Base-by-base conservation (phyloP, 2,797 vertebrate genomes). In the Mionectes olivaceus region DNA sequence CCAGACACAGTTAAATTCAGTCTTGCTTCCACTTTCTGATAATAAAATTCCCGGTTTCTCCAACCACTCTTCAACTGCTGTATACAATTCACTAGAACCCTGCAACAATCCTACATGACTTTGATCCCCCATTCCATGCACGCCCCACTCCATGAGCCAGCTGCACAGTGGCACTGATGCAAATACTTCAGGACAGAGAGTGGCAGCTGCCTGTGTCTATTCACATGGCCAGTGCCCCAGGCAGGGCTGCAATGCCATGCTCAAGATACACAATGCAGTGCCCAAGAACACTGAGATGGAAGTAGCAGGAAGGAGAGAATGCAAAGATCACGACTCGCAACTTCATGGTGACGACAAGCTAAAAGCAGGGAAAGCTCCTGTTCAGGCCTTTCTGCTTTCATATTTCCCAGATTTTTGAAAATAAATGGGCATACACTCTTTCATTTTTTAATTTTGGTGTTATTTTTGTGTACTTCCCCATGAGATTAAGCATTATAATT, bases 111-210 rank as follows among this genome's bases (percentile, higher is more conserved):
- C 11, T 7, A 7, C 2, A 0, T 13, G 9, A 17, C 35, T 49
- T 56, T 25, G 16, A 25, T 52, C 10, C 13, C 33, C 22, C 1
- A 2, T 6, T 37, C 50, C 4, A 0, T 5, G 13, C 32, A 3
- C 27, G 27, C 23, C 32, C 19, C 1, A 2, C 11, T 37, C 25
- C 10, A 3, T 5, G 23, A 18, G 5, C 32, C 53, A 56, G 46
- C 21, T 41, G 18, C 33, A 24, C 2, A 5, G 33, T 59, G 37
- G 14, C 11, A 10, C 18, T 43, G 32, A 27, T 21, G 35, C 10
- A 30, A 35, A 6, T 8, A 33, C 9, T 6, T 50, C 5, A 33
- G 32, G 28, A 41, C 28, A 24, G 61, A 50, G 37, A 75, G 19
- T 3, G 5, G 10, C 39, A 87, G 32, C 71, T 63, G n/a, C 19